A percentile compares a stretch with the other conserved stretches of the same genome.
phyloP scores from a whole-genome alignment of 2,888 invertebrate genomes.

The Pharmacophagus antenor region DNA sequence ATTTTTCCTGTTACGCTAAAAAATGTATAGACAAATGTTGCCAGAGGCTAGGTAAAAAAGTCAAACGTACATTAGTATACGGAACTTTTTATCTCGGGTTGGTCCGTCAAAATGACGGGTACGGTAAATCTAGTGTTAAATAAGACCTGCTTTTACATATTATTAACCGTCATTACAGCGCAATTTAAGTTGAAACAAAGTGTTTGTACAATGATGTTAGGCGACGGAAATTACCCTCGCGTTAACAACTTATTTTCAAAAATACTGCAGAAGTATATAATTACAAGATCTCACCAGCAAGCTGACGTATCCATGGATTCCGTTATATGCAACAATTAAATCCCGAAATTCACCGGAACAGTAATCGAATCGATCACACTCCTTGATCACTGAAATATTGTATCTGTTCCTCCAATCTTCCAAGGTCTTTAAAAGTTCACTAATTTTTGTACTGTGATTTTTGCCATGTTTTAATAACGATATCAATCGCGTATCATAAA shows the following conservation, averaged over 20 bases:
- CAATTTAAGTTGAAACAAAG: too few relatives aligned
- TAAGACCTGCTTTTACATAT: too few relatives aligned
- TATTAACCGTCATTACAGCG: too few relatives aligned
- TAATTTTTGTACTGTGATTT: constrained; percentile 55
- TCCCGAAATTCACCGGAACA: constrained; percentile 82
- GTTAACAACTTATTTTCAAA: background rate
- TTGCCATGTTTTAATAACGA: constrained; percentile 52
- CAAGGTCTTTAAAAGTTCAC: constrained; percentile 59
- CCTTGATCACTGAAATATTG: constrained; percentile 59
- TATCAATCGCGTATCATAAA: constrained; percentile 60
- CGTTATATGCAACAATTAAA: constrained; percentile 83
- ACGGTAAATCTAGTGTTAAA: too few relatives aligned
- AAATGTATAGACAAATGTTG: too few relatives aligned
- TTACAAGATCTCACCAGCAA: constrained; percentile 82
- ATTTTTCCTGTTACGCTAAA: too few relatives aligned
- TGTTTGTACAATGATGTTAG: background rate
- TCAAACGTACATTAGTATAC: too few relatives aligned
- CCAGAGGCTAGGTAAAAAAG: too few relatives aligned
- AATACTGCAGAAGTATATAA: background rate
- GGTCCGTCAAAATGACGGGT: too few relatives aligned
- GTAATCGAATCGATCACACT: constrained; percentile 70
- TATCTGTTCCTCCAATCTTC: constrained; percentile 63
- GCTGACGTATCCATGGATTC: constrained; percentile 91
- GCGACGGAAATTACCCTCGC: background rate
- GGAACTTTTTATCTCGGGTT: too few relatives aligned